phyloP scores from a whole-genome alignment of 1,140 invertebrate genomes.

The Danaus plexippus region DNA sequence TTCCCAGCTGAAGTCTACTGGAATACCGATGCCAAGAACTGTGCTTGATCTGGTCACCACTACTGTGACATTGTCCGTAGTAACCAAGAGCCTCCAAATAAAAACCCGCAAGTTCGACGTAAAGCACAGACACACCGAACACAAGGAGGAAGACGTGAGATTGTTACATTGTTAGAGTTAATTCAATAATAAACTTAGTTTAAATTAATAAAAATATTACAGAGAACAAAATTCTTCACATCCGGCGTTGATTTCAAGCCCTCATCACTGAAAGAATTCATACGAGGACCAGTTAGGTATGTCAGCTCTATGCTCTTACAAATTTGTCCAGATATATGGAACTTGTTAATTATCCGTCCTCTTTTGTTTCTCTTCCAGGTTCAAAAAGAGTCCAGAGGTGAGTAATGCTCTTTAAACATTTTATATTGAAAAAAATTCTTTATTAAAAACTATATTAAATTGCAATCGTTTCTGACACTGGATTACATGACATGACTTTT shows the following conservation, averaged over 20 bases:
- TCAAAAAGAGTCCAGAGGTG: constrained; percentile 22
- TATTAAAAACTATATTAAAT: no score
- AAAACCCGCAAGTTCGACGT: constrained; percentile 16
- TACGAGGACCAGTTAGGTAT: constrained; percentile 48
- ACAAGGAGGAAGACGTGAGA: constrained; percentile 23
- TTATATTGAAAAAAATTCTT: no score
- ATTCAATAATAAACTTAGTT: constrained; percentile 2
- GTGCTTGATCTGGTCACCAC: constrained; percentile 41
- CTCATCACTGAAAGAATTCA: constrained; percentile 45
- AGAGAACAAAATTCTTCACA: constrained; percentile 50
- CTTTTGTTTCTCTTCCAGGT: constrained; percentile 24
- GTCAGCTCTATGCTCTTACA: not conserved
- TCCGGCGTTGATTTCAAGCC: constrained; percentile 45
- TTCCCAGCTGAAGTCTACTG: constrained; percentile 25
- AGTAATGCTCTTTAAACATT: not conserved
- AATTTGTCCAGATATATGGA: not conserved
- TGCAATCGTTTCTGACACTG: no score
- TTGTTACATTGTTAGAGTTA: constrained; percentile 1
- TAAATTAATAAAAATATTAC: constrained; percentile 20
- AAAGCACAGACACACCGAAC: constrained; percentile 9
- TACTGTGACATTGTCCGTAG: constrained; percentile 43
- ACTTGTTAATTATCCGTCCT: not conserved
- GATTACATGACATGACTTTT: no score
- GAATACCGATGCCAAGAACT: constrained; percentile 21
- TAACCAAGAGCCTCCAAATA: constrained; percentile 36